phyloP scores from a whole-genome alignment of 2,113 vertebrate genomes.

The Tiliqua scincoides region DNA sequence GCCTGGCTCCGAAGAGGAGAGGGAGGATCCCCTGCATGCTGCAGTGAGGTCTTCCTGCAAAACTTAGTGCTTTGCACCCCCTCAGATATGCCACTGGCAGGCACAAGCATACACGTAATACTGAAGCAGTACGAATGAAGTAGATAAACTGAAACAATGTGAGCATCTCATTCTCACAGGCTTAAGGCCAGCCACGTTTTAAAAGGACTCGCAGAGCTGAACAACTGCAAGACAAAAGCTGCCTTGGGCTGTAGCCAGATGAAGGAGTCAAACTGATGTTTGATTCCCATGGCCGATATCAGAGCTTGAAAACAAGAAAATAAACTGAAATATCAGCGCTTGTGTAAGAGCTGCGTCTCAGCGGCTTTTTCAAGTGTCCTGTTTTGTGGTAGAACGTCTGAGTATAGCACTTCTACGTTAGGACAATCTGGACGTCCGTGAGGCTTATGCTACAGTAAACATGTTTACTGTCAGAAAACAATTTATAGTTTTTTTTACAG shows the following conservation, averaged over 20 bases:
- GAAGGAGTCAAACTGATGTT: not conserved
- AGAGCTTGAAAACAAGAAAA: not conserved
- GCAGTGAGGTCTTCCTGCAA: too few relatives aligned
- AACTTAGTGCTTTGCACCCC: too few relatives aligned
- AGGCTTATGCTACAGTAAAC: too few relatives aligned
- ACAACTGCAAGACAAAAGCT: not conserved
- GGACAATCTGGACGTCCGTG: not conserved
- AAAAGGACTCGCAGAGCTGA: too few relatives aligned
- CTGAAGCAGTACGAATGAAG: not conserved
- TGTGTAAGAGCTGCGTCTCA: not conserved
- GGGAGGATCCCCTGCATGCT: too few relatives aligned
- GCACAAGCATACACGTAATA: not conserved
- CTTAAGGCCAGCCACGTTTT: not conserved
- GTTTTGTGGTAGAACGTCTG: not conserved
- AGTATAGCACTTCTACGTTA: not conserved
- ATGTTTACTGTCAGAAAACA: too few relatives aligned
- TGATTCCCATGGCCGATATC: not conserved
- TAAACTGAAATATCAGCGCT: not conserved
- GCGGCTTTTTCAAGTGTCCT: not conserved
- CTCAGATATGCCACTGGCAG: too few relatives aligned
- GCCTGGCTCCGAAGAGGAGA: too few relatives aligned
- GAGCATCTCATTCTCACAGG: not conserved
- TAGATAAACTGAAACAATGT: not conserved
- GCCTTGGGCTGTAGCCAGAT: not conserved
- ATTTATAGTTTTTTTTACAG: too few relatives aligned